Evolutionary conservation across 2,797 vertebrate species (phyloP), one percentile per base, ranked within the genome.

Genomic region (Pangasius macronema): DNA sequence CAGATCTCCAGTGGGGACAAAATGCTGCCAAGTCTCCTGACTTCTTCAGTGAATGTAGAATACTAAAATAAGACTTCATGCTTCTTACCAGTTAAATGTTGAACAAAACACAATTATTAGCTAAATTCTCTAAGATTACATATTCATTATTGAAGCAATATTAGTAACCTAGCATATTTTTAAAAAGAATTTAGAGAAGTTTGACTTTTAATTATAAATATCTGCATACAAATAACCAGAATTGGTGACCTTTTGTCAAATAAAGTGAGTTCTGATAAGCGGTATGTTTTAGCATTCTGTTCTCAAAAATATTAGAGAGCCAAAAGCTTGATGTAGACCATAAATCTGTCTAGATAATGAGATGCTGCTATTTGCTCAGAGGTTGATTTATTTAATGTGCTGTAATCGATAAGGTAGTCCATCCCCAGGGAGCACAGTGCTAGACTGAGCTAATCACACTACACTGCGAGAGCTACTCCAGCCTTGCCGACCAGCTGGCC

Each of bases 291-390:
- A 53, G 13, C 22, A 18, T 33, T 53, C 39, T 49, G 27, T 39
- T 39, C 18, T 49, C 13, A 16, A 79, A 85, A 33, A 24, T n/a
- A 24, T 20, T 57, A n/a, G 61, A 79, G 33, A 20, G 46, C 22
- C 42, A 63, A 55, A 49, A 39, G n/a, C 68, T 75, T 72, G 80
- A 84, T 77, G 53, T 68, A 70, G 30, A 68, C 49, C 70, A 55
- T 90, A 86, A 85, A 90, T 87, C 88, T 86, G 76, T 86, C 77
- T 86, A 70, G 63, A 72, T 91, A 90, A 88, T 88, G 81, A 76
- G 53, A 75, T 83, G 81, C 87, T 77, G 83, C 85, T 86, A 53
- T 76, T 87, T 14, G 55, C 27, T 63, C 80, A 49, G 72, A 82
- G 87, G 81, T 82, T 89, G 84, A 89, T 86, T 87, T 85, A 68